Evolutionary conservation across 2,113 vertebrate genomes (phyloP), one percentile per base, ranked within the genome.

Genomic region (Corythornis madagascariensis): DNA sequence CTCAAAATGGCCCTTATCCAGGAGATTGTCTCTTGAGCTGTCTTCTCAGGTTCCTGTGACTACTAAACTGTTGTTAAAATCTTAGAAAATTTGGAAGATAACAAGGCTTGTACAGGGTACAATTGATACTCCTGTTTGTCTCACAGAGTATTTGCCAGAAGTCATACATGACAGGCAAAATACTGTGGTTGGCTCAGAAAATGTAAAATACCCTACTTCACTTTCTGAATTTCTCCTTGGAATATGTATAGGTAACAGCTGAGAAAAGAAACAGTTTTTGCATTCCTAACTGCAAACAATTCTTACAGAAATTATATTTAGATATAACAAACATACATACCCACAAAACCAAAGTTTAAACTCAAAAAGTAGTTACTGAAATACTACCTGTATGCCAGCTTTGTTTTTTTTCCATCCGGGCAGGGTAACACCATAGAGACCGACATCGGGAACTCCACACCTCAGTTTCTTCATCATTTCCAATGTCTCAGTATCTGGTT

Each of bases 361-460:
- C 53, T 66, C 4, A 71, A 35, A 82, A 91, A 61, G 17, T 22
- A 53, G 48, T 60, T 56, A 29, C 11, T 28, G 22, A 74, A 89
- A 67, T 33, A 40, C 73, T 97, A 98, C 98, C 97, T 98, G 95
- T 98, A 98, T 14, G 98, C 98, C 48, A 98, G 91, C 9, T 93
- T 96, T 31, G 0, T 79, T 92, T 92, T 97, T 98, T 33, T 86
- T 95, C 98, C 98, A 98, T 45, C 98, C 97, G 0, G 98, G 98
- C 18, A 98, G 94, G 21, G 96, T 97, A 72, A 96, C 83, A 22
- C 97, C 97, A 6, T 96, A 98, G 28, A 97, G 92, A 86, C 96
- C 97, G 25, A 98, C 97, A 20, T 98, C 98, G 0, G 97, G 96
- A 65, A 98, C 93, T 11, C 98, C 98, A 65, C 98, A 98, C 11